Evolutionary conservation across 2,797 vertebrate genomes (phyloP).

Genomic region (Peromyscus attwateri): DNA sequence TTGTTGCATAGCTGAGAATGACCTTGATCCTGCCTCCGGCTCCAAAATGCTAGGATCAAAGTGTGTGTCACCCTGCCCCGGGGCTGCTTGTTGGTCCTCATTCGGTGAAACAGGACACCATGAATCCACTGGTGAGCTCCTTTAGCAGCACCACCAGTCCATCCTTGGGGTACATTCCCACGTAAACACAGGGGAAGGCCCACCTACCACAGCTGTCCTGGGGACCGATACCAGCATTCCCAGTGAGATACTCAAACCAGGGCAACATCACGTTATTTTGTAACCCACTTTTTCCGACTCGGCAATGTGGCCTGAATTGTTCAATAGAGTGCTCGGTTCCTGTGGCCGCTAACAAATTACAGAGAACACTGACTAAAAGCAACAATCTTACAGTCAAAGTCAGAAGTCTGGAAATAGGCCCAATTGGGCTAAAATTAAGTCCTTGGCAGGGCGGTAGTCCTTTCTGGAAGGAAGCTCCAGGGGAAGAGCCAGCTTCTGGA

Average conservation of each 20-base stretch:
- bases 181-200: not conserved
- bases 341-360: not conserved
- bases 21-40: not conserved
- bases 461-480: not conserved
- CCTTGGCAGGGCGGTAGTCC: not conserved
- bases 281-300: not conserved
- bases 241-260: not conserved
- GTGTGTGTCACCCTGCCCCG: not conserved
- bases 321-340: not conserved
- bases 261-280: not conserved
- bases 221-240: not conserved
- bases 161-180: not conserved
- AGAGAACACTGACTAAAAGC: not conserved
- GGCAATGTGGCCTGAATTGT: not conserved
- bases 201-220: not conserved
- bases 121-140: not conserved
- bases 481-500: not conserved
- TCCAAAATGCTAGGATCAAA: not conserved
- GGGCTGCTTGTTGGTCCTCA: not conserved
- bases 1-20: not conserved
- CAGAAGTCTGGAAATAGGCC: not conserved
- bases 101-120: not conserved
- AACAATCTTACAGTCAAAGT: not conserved
- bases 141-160: not conserved
- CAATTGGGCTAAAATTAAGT: not conserved